Base-by-base conservation (phyloP, 1,140 invertebrate species). In the Homalodisca vitripennis region DNA sequence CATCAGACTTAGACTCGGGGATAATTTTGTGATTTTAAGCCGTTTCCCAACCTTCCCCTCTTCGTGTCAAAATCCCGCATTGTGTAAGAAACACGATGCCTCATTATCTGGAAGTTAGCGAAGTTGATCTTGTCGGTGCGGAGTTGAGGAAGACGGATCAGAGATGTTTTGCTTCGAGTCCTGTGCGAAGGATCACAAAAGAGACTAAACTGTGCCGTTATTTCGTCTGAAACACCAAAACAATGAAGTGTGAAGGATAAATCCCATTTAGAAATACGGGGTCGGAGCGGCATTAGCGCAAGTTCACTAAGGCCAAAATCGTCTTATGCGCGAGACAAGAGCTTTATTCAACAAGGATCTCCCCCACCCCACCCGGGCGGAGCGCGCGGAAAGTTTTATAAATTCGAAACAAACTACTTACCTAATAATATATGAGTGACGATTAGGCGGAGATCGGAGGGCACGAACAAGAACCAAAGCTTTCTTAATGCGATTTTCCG, bases 211-310 rank as follows among this genome's bases (percentile, higher is more conserved):
- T 60, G 55, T 29, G 55, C 55, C 55, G 55, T 41, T 69, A 60
- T 69, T 69, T 69, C 60, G 63, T 63, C 67, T 22, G 67, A 60
- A 60, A 34, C 30, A 24, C 30, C 22, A 34, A 66, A 71, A 71
- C 70, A 71, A 71, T 71, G 66, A 71, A 71, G 70, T 71, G 70
- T 71, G 67, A 71, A 68, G 67, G 70, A 71, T 71, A 64, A 71
- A 71, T 68, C 70, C 57, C 70, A 68, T 68, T 68, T 60, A 31
- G 53, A 63, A 71, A 68, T 63, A 68, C 60, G 69, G 67, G 66
- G 60, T 67, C 66, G 65, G 67, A 55, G 57, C 51, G 65, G 65
- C 53, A 69, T 69, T 64, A 69, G 48, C 30, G 24, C 66, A 48
- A 64, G 57, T 69, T 69, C 68, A 31, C 68, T 69, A 69, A 69